phyloP scores from a whole-genome alignment of 2,797 vertebrate genomes.

The Cyclura pinguis region DNA sequence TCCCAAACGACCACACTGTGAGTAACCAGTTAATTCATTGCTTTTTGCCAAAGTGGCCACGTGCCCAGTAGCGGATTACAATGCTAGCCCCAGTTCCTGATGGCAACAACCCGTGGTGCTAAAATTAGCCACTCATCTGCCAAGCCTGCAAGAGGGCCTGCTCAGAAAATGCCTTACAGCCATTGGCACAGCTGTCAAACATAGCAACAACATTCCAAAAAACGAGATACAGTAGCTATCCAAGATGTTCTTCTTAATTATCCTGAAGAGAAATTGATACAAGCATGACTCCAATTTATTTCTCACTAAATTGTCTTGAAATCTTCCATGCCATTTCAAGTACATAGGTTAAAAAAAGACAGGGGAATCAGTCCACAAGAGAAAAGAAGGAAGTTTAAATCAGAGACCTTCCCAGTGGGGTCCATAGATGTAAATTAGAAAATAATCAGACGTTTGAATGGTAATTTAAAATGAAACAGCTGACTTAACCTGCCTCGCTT shows the following conservation, averaged over 20 bases:
- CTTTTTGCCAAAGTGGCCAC: not conserved
- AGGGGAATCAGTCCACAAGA: conserved; percentile 30
- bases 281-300: conserved; percentile 6
- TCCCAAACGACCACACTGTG: not conserved
- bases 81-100: not conserved
- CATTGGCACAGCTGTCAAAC: not conserved
- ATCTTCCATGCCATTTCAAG: not conserved
- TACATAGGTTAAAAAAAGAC: conserved; percentile 22
- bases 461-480: conserved; percentile 68
- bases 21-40: not conserved
- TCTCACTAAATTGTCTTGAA: not conserved
- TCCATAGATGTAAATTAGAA: conserved; percentile 62
- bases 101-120: not conserved
- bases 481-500: conserved; percentile 62
- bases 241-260: conserved; percentile 16
- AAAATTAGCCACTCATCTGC: not conserved
- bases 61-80: not conserved
- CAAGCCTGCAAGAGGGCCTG: not conserved
- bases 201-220: not conserved
- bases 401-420: conserved; percentile 67
- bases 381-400: conserved; percentile 61
- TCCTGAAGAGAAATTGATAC: conserved; percentile 17
- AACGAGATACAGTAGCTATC: not conserved
- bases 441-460: conserved; percentile 71
- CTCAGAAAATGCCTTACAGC: not conserved